Conservation (phyloP, 2,113 vertebrate genomes). For the Mus pahari region DNA sequence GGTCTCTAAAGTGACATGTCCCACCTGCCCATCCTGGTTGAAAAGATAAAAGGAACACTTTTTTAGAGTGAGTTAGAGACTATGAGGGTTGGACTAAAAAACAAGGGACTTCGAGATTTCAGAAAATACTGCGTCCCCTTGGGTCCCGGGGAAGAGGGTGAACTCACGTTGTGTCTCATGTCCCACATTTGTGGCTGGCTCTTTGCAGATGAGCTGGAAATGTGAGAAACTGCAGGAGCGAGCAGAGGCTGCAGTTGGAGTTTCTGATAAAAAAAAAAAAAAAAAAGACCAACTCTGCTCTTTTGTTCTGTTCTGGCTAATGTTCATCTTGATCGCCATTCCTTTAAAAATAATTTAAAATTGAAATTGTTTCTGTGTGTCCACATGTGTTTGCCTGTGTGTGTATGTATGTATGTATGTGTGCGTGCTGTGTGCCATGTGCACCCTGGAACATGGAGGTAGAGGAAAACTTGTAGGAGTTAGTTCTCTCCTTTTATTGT, state of each 20-base stretch:
- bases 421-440: not conserved
- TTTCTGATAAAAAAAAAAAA: not conserved
- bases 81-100: constrained; percentile 37
- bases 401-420: not conserved
- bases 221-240: not conserved
- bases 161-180: not conserved
- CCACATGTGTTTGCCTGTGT: not conserved
- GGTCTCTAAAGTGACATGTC: not conserved
- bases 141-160: not conserved
- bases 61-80: not conserved
- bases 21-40: not conserved
- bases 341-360: not conserved
- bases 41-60: constrained; percentile 24
- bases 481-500: not conserved
- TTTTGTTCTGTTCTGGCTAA: not conserved
- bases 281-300: not conserved
- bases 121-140: not conserved
- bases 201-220: not conserved
- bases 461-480: not conserved
- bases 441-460: no score
- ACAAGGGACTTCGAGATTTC: not conserved
- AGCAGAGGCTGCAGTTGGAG: not conserved
- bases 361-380: not conserved
- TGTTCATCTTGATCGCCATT: not conserved
- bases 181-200: not conserved